Evolutionary conservation across 2,888 invertebrate species (phyloP).

Genomic region (Ariolimax columbianus): DNA sequence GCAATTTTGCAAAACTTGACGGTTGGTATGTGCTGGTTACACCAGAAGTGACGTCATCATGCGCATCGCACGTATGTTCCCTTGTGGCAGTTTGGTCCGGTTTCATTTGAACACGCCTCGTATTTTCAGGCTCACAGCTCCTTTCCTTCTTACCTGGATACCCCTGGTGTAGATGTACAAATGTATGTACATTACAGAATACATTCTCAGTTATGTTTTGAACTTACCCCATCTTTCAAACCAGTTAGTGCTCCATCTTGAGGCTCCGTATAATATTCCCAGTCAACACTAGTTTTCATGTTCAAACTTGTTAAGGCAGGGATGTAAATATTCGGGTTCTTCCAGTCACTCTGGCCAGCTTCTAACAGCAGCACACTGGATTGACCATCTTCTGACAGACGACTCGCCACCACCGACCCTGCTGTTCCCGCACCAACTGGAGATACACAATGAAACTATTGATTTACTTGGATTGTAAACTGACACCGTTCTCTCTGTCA

Average conservation of each 20-base stretch:
- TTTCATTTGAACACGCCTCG: too few species aligned
- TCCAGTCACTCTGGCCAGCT: conserved; percentile 79
- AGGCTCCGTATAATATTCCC: conserved; percentile 53
- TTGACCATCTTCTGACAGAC: conserved; percentile 77
- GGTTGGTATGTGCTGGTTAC: too few species aligned
- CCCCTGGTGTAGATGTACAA: too few species aligned
- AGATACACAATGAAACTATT: neutral
- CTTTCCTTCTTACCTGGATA: too few species aligned
- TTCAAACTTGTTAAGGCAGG: conserved; percentile 79
- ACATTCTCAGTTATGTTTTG: neutral
- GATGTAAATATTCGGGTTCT: conserved; percentile 76
- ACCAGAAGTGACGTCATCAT: too few species aligned
- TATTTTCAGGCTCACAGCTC: too few species aligned
- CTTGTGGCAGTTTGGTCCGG: too few species aligned
- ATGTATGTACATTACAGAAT: too few species aligned
- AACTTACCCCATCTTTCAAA: neutral
- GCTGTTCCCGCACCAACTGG: conserved; percentile 79
- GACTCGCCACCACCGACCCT: conserved; percentile 79
- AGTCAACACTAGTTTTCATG: conserved; percentile 56
- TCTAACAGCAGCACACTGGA: conserved; percentile 76
- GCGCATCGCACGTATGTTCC: too few species aligned
- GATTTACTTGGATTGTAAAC: too few species aligned
- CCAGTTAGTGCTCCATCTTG: conserved; percentile 34
- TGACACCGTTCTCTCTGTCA: too few species aligned
- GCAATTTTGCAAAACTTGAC: too few species aligned